phyloP scores from a whole-genome alignment of 2,888 invertebrate species.

The Agonum fuliginosum region DNA sequence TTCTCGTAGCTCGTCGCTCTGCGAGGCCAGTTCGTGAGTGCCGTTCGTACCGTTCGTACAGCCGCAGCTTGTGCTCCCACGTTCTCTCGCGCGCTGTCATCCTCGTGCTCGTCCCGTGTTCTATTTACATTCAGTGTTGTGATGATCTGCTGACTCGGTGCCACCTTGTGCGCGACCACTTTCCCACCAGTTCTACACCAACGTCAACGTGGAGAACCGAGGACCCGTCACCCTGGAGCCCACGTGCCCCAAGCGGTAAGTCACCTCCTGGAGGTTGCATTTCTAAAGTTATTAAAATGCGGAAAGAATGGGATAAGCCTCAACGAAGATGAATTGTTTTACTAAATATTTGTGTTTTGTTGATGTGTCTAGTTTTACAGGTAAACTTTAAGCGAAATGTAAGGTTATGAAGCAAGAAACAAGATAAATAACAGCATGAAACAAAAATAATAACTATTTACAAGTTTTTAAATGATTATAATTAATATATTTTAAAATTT shows the following conservation, averaged over 20 bases:
- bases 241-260: constrained; percentile 71
- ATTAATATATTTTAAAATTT: no score
- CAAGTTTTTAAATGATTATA: no score
- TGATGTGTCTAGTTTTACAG: no score
- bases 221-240: constrained; percentile 71
- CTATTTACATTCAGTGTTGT: neutral
- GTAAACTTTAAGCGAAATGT: no score
- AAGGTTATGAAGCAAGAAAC: no score
- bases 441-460: no score
- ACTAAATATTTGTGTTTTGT: no score
- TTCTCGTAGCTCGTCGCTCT: constrained; percentile 62
- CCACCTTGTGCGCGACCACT: neutral
- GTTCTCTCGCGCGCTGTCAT: constrained; percentile 62
- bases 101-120: constrained; percentile 43
- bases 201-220: constrained; percentile 68
- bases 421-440: no score
- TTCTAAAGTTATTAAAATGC: no score
- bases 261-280: no score
- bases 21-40: constrained; percentile 64
- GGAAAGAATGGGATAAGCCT: no score
- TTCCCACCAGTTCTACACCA: neutral
- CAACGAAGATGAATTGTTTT: no score
- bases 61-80: constrained; percentile 43
- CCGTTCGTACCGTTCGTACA: constrained; percentile 61
- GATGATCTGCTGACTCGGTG: constrained; percentile 19